These are phyloP conservation scores for Pongo pygmaeus DNA, from an alignment of 2,113 vertebrate species.

Conservation along the genomic window DNA sequence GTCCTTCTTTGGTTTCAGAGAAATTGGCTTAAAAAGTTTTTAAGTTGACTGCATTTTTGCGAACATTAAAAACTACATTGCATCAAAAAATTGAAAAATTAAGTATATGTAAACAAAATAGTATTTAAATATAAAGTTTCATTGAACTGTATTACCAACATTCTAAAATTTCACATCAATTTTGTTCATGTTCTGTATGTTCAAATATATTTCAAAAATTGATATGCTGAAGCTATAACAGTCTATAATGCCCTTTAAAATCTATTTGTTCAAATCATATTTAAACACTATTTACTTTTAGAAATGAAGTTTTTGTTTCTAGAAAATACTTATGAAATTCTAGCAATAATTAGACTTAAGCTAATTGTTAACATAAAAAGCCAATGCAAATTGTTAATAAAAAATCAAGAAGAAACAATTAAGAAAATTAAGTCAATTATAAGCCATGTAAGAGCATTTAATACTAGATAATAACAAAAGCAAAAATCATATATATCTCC, in stretches of 20 bases:
- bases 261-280: not conserved
- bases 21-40: slow-evolving; percentile 21
- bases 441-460: not conserved
- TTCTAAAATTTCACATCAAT: not conserved
- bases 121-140: not conserved
- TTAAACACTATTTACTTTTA: slow-evolving; percentile 6
- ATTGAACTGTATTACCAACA: not conserved
- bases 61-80: not conserved
- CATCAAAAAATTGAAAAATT: not conserved
- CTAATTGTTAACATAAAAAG: not conserved
- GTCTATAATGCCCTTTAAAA: not conserved
- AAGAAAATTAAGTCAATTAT: not conserved
- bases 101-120: not conserved
- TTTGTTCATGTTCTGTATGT: not conserved
- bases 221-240: not conserved
- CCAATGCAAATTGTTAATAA: not conserved
- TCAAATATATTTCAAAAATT: slow-evolving; percentile 42
- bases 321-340: slow-evolving; percentile 16
- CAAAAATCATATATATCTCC: not conserved
- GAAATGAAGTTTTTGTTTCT: not conserved
- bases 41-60: not conserved
- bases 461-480: not conserved
- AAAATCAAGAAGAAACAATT: not conserved
- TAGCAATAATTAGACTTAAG: not conserved
- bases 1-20: slow-evolving; percentile 10